Conservation (phyloP, 92 coral and sea anemone genomes). For the Epizoanthus ramosus region DNA sequence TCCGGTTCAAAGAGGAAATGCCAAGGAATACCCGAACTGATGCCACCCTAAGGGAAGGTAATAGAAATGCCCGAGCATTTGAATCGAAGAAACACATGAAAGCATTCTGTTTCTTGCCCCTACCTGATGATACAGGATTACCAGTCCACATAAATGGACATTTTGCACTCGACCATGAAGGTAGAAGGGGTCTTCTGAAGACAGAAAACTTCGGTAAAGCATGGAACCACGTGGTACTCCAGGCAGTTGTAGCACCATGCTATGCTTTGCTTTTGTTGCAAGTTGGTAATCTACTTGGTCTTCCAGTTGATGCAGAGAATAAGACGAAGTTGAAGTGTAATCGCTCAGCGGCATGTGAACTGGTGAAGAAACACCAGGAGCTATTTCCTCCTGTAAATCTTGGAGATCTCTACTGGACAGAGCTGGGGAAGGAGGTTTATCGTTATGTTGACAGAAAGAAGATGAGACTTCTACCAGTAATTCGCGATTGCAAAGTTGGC, state of each 20-base stretch:
- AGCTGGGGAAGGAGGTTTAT: slow-evolving; percentile 69
- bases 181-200: slow-evolving; percentile 60
- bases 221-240: slow-evolving; percentile 64
- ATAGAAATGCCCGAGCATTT: too few relatives aligned
- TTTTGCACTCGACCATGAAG: slow-evolving; percentile 68
- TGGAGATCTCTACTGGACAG: slow-evolving; percentile 55
- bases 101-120: slow-evolving; percentile 71
- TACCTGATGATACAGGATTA: slow-evolving; percentile 66
- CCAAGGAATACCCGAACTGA: slow-evolving; percentile 1
- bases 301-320: slow-evolving; percentile 23
- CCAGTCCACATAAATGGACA: slow-evolving; percentile 88
- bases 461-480: slow-evolving; percentile 63
- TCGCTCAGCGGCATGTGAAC: slow-evolving; percentile 9
- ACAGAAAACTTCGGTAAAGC: slow-evolving; percentile 41
- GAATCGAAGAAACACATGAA: slow-evolving; percentile 10
- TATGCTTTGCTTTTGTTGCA: slow-evolving; percentile 60
- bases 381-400: slow-evolving; percentile 58
- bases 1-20: too few relatives aligned
- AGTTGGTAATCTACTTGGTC: slow-evolving; percentile 20
- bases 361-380: slow-evolving; percentile 44
- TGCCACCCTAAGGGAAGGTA: not conserved
- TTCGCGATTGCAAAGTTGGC: slow-evolving; percentile 24
- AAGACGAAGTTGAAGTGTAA: slow-evolving; percentile 5
- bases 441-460: slow-evolving; percentile 45
- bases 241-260: slow-evolving; percentile 68